Conservation (phyloP, 1,140 invertebrate genomes). For the Nasonia giraulti region DNA sequence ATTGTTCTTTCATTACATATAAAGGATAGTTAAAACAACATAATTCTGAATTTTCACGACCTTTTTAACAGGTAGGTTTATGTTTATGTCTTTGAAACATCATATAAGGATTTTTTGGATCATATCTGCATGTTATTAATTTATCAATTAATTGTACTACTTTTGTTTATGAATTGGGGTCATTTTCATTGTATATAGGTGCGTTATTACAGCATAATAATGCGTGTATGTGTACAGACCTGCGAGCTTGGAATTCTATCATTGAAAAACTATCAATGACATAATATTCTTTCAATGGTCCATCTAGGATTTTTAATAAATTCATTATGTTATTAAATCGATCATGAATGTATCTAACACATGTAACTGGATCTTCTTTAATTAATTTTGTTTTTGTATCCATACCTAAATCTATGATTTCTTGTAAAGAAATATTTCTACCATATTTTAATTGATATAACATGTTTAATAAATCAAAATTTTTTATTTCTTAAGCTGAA, state of each 20-base stretch:
- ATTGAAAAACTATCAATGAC: constrained; percentile 45
- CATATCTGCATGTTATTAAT: constrained; percentile 38
- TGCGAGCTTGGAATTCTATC: constrained; percentile 49
- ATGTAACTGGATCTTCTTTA: constrained; percentile 48
- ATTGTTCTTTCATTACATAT: too few relatives aligned
- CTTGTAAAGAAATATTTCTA: constrained; percentile 9
- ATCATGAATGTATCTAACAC: constrained; percentile 46
- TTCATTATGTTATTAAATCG: constrained; percentile 43
- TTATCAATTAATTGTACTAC: not conserved
- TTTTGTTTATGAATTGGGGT: not conserved
- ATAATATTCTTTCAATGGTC: constrained; percentile 35
- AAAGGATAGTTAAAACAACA: too few relatives aligned
- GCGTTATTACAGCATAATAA: constrained; percentile 35
- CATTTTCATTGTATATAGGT: constrained; percentile 34
- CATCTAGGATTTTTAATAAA: constrained; percentile 38
- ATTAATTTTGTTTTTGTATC: constrained; percentile 30
- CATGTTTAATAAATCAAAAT: constrained; percentile 30
- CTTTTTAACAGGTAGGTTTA: too few relatives aligned
- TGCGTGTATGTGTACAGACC: constrained; percentile 33
- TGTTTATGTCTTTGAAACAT: too few relatives aligned
- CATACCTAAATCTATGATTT: constrained; percentile 23
- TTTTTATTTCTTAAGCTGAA: constrained; percentile 32
- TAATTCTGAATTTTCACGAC: too few relatives aligned
- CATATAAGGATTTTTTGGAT: constrained; percentile 29
- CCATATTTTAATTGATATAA: constrained; percentile 36